Evolutionary conservation across 37 sponge, comb jelly and placozoan genomes (phyloP).

Genomic region (Beroe ovata): DNA sequence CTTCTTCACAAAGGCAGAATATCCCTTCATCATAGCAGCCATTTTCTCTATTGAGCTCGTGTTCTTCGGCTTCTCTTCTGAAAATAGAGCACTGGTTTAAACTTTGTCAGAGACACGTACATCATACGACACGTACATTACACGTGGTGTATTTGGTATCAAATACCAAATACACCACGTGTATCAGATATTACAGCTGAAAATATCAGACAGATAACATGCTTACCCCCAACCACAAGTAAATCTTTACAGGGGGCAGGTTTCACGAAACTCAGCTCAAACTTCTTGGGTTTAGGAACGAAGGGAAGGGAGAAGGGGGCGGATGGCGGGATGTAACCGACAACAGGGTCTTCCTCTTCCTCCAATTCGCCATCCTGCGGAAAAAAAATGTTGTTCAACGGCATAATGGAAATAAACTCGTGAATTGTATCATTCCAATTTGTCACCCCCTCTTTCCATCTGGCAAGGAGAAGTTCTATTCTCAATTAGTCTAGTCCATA

Average conservation of each 20-base stretch:
- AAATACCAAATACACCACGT: no score
- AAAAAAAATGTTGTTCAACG: background rate
- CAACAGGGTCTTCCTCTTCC: conserved; percentile 29
- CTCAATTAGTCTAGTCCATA: no score
- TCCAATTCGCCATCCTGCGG: background rate
- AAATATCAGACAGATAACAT: no score
- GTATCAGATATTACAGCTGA: no score
- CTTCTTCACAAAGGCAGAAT: conserved; percentile 49
- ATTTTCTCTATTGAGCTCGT: background rate
- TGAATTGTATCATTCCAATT: background rate
- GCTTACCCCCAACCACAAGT: conserved; percentile 12
- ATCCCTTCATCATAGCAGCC: conserved; percentile 39
- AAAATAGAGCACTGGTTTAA: no score
- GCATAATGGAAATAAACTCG: background rate
- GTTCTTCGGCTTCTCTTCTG: conserved; percentile 24
- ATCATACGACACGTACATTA: no score
- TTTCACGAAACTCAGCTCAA: conserved; percentile 33
- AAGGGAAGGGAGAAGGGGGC: background rate
- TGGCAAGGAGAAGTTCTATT: no score
- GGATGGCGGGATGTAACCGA: conserved; percentile 21
- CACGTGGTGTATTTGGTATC: no score
- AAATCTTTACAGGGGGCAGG: conserved; percentile 16
- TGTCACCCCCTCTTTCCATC: no score
- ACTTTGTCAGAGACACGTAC: background rate
- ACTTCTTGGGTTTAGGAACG: conserved; percentile 57